phyloP scores from a whole-genome alignment of 2,888 invertebrate species.

The Oxyteleia sp. region DNA sequence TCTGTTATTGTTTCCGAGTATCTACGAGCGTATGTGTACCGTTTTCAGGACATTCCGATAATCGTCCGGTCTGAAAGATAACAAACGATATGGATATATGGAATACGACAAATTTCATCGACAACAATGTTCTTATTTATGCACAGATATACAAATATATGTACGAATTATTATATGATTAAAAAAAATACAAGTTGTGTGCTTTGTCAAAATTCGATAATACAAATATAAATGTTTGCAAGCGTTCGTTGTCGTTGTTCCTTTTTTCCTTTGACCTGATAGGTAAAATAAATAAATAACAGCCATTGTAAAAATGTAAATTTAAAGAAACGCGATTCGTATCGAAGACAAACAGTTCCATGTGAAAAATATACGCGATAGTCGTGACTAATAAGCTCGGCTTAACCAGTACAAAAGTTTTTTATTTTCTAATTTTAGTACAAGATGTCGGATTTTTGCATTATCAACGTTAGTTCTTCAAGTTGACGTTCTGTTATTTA shows the following conservation, averaged over 20 bases:
- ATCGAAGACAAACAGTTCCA: too few species aligned
- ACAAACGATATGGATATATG: constrained; percentile 34
- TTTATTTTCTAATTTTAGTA: too few species aligned
- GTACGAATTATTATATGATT: constrained; percentile 55
- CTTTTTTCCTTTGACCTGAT: neutral
- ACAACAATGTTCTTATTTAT: constrained; percentile 79
- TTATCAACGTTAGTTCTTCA: too few species aligned
- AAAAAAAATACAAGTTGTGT: constrained; percentile 77
- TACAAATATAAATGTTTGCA: constrained; percentile 81
- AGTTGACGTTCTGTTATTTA: too few species aligned
- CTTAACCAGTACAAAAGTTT: too few species aligned
- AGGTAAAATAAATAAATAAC: neutral
- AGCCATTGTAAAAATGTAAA: constrained; percentile 23
- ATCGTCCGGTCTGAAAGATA: constrained; percentile 34
- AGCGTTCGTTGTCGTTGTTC: constrained; percentile 71
- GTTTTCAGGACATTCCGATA: constrained; percentile 52
- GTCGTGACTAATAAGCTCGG: too few species aligned
- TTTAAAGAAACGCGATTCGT: too few species aligned
- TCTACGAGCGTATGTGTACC: constrained; percentile 6
- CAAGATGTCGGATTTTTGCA: too few species aligned
- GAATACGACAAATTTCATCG: constrained; percentile 65
- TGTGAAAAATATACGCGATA: too few species aligned
- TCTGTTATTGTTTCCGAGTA: constrained; percentile 13
- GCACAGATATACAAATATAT: constrained; percentile 73
- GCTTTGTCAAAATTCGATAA: constrained; percentile 82